phyloP scores from a whole-genome alignment of 2,113 vertebrate species.

The Setophaga coronata region DNA sequence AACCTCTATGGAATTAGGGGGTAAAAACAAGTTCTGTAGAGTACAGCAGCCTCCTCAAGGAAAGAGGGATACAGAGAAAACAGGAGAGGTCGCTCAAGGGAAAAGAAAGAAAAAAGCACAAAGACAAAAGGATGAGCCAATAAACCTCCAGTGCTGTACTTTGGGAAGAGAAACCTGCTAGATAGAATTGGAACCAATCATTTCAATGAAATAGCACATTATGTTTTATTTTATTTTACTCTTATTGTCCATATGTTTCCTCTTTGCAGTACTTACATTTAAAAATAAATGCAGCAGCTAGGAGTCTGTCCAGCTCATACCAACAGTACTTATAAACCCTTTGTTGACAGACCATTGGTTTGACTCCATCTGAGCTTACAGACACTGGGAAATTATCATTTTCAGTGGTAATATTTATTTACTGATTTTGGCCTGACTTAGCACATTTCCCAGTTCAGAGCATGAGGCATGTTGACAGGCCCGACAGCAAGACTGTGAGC shows the following conservation, averaged over 20 bases:
- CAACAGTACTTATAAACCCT: background rate
- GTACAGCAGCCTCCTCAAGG: background rate
- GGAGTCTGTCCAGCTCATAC: background rate
- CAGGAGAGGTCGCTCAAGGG: constrained; percentile 47
- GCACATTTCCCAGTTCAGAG: background rate
- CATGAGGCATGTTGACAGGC: background rate
- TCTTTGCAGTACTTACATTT: background rate
- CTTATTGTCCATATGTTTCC: background rate
- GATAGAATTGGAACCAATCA: background rate
- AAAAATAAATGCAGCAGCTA: background rate
- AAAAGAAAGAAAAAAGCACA: background rate
- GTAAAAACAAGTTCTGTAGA: background rate
- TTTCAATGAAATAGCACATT: background rate
- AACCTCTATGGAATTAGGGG: background rate
- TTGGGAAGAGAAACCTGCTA: background rate
- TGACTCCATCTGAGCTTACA: background rate
- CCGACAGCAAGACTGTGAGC: background rate
- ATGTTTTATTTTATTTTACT: background rate
- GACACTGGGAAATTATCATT: background rate
- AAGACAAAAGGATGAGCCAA: constrained; percentile 2
- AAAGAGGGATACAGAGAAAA: background rate
- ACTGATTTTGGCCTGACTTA: background rate
- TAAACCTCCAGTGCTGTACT: background rate
- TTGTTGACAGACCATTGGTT: background rate
- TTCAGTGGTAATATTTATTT: background rate